Percentiles rank a stretch among this genome's conserved stretches.
phyloP scores from a whole-genome alignment of 2,888 invertebrate species.

The Morpho deidamia region DNA sequence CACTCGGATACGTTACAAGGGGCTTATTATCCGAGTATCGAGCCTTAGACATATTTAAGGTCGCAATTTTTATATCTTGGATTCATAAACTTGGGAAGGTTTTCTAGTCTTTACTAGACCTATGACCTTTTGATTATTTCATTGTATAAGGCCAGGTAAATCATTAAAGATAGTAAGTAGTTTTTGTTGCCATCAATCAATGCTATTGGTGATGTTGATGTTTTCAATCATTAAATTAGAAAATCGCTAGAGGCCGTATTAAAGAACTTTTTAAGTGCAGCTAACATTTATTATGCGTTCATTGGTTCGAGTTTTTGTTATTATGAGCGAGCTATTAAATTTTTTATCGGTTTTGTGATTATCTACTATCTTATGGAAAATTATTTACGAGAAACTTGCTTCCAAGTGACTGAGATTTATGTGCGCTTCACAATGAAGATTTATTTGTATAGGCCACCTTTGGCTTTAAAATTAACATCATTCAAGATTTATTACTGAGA shows the following conservation, averaged over 20 bases:
- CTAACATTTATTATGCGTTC: slow-evolving; percentile 2
- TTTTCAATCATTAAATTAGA: slow-evolving; percentile 4
- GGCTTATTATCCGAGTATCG: too few relatives aligned
- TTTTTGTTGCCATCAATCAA: slow-evolving; percentile 1
- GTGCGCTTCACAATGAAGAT: not conserved
- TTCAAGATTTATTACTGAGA: too few relatives aligned
- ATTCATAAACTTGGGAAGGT: too few relatives aligned
- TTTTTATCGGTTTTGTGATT: slow-evolving; percentile 1
- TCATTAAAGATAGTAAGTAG: not conserved
- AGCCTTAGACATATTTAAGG: too few relatives aligned
- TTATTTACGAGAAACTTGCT: not conserved
- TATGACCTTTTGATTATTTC: too few relatives aligned
- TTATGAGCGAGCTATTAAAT: not conserved
- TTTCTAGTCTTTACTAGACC: too few relatives aligned
- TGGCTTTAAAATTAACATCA: too few relatives aligned
- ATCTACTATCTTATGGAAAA: not conserved
- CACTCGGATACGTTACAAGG: too few relatives aligned
- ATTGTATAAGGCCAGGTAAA: too few relatives aligned
- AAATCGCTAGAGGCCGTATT: slow-evolving; percentile 1
- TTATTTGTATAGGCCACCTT: not conserved
- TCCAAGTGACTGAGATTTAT: not conserved
- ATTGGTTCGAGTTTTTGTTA: slow-evolving; percentile 1
- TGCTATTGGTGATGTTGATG: not conserved
- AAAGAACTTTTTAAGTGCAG: not conserved
- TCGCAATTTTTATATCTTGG: too few relatives aligned